Base-by-base conservation (phyloP, 2,113 vertebrate genomes). In the Crypturellus undulatus region DNA sequence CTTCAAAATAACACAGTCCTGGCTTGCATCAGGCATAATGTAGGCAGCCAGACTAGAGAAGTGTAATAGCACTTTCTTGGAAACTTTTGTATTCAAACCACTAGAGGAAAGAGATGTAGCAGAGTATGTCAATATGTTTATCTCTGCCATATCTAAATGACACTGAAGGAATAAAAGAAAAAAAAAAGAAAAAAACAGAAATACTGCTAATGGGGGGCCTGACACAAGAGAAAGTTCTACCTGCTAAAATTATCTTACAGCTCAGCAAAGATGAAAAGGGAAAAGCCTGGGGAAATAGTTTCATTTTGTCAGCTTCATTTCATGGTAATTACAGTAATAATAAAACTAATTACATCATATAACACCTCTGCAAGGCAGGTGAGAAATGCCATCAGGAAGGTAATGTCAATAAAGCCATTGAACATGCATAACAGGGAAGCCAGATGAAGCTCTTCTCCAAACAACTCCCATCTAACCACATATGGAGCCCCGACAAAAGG, bases 321-420 rank as follows among this genome's bases (percentile, higher is more conserved):
- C 69, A 32, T 62, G 81, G 43, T 92, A 93, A 89, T 93, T 93
- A 89, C 67, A 93, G 49, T 82, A 91, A 87, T 94, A 89, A 91
- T 93, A 88, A 93, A 93, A 86, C 72, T 92, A 93, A 95, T 95
- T 97, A 73, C 78, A 94, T 92, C 91, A 91, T 70, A 73, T 81
- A 96, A 72, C 92, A 92, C 63, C 81, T 92, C 77, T 87, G 43
- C 62, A 73, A 94, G 80, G 52, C 80, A 96, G 89, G 92, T 92
- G 89, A 90, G 84, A 94, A 89, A 76, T 62, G 72, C 73, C 94
- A 72, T 69, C 86, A 87, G 91, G 92, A 63, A 89, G 47, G 28
- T 76, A 92, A 95, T 72, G 80, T 81, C 80, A 81, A 89, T 85
- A 68, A 34, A 95, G 84, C 91, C 90, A 78, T 34, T 90, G 80